phyloP scores from a whole-genome alignment of 2,888 invertebrate species.

The Thalpophila matura region DNA sequence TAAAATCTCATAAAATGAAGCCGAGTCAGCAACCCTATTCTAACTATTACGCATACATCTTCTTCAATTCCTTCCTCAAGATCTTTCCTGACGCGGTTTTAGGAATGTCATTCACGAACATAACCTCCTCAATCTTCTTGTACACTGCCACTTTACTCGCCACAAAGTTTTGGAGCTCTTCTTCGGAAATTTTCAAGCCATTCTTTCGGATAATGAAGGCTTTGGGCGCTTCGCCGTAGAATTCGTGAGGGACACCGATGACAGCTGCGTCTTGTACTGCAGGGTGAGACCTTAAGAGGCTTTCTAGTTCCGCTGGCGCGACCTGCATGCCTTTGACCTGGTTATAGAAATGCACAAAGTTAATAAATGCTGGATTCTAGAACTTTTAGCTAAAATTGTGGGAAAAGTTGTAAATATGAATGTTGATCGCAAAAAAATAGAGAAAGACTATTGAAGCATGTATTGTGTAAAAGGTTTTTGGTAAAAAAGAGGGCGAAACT shows the following conservation, averaged over 20 bases:
- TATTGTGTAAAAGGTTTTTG: too few relatives aligned
- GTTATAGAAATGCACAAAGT: neutral
- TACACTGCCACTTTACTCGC: conserved; percentile 94
- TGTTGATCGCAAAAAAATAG: too few relatives aligned
- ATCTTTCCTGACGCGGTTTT: conserved; percentile 96
- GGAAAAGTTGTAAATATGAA: too few relatives aligned
- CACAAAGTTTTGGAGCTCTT: conserved; percentile 89
- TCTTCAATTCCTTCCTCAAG: conserved; percentile 92
- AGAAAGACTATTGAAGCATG: too few relatives aligned
- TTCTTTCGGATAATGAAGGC: conserved; percentile 93
- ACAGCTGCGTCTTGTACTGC: conserved; percentile 96
- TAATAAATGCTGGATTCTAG: too few relatives aligned
- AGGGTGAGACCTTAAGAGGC: conserved; percentile 93
- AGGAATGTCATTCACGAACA: conserved; percentile 93
- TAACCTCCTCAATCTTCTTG: conserved; percentile 93
- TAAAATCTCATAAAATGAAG: neutral
- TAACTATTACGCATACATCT: conserved; percentile 76
- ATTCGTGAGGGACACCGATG: conserved; percentile 94
- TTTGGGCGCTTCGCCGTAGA: conserved; percentile 94
- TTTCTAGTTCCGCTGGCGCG: conserved; percentile 97
- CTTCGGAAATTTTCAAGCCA: conserved; percentile 82
- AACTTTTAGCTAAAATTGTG: too few relatives aligned
- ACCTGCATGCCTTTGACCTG: conserved; percentile 94
- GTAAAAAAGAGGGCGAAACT: too few relatives aligned
- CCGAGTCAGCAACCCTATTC: neutral